Percentiles rank a stretch among this genome's conserved stretches.
Evolutionary conservation across 1,140 invertebrate genomes (phyloP).

Genomic region (Mesaphorura yosii): DNA sequence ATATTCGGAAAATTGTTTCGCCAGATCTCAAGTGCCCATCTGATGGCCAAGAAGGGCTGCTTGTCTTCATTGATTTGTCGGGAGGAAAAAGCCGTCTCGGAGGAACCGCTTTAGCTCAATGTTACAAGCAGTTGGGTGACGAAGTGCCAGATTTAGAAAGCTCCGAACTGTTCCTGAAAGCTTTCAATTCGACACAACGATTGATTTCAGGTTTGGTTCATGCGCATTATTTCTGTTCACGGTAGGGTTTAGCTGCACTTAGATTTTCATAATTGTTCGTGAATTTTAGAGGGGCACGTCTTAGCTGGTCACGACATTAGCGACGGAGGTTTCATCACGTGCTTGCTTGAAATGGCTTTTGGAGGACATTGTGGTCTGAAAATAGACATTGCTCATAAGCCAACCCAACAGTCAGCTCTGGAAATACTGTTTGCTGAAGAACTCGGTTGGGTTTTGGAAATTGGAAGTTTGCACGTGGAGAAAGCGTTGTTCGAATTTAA

Average conservation of each 20-base stretch:
- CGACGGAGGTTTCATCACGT: conserved; percentile 85
- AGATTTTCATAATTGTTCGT: background rate
- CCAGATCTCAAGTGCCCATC: conserved; percentile 72
- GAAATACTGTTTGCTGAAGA: conserved; percentile 80
- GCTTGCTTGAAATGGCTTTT: conserved; percentile 89
- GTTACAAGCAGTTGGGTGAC: conserved; percentile 72
- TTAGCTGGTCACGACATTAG: conserved; percentile 91
- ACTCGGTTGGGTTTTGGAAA: conserved; percentile 81
- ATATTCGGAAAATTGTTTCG: conserved; percentile 65
- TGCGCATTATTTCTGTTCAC: background rate
- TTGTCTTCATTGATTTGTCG: conserved; percentile 60
- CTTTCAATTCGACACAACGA: conserved; percentile 71
- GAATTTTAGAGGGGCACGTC: conserved; percentile 52
- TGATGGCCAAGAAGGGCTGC: conserved; percentile 38
- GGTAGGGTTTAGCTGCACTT: background rate
- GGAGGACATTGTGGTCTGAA: conserved; percentile 71
- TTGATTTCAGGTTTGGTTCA: conserved; percentile 55
- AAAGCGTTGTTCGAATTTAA: conserved; percentile 51
- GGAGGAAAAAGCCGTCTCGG: conserved; percentile 59
- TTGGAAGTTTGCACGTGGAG: conserved; percentile 44
- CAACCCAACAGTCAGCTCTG: conserved; percentile 41
- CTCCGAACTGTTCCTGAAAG: conserved; percentile 50
- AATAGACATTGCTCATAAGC: conserved; percentile 50
- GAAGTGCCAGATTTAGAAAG: conserved; percentile 66
- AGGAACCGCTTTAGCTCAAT: conserved; percentile 83